Conservation (phyloP, 2,888 invertebrate species). For the Coelinius sp. region DNA sequence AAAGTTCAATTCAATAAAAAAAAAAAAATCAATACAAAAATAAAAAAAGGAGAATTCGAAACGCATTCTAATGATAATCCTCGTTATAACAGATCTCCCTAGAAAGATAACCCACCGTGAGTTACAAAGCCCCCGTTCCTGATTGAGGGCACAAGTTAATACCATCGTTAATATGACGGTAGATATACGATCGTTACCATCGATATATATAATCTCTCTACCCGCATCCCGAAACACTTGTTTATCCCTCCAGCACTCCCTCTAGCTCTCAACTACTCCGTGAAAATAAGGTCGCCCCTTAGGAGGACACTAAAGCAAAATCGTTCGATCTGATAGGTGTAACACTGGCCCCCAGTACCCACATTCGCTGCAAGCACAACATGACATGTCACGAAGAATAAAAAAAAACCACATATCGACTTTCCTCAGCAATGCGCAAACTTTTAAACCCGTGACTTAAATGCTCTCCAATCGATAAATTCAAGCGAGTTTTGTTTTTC, state of each 20-base stretch:
- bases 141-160: conserved; percentile 15
- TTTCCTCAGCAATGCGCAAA: conserved; percentile 18
- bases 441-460: conserved; percentile 21
- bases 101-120: not conserved
- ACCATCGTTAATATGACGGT: conserved; percentile 9
- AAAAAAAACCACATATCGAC: conserved; percentile 16
- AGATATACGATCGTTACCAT: conserved; percentile 7
- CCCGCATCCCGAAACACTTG: not conserved
- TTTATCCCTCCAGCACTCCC: not conserved
- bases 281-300: conserved; percentile 2
- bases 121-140: not conserved
- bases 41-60: not conserved
- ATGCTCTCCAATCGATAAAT: conserved; percentile 25
- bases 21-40: not conserved
- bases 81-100: not conserved
- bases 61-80: not conserved
- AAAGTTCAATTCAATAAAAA: not conserved
- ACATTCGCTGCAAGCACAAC: conserved; percentile 2
- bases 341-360: not conserved
- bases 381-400: not conserved
- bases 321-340: not conserved
- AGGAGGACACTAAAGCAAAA: not conserved
- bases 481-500: conserved; percentile 12
- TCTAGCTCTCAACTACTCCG: not conserved
- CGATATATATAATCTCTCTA: conserved; percentile 1